Percentiles rank a stretch among this genome's conserved stretches.
Evolutionary conservation across 2,888 invertebrate species (phyloP).

Genomic region (Monopis laevigella): DNA sequence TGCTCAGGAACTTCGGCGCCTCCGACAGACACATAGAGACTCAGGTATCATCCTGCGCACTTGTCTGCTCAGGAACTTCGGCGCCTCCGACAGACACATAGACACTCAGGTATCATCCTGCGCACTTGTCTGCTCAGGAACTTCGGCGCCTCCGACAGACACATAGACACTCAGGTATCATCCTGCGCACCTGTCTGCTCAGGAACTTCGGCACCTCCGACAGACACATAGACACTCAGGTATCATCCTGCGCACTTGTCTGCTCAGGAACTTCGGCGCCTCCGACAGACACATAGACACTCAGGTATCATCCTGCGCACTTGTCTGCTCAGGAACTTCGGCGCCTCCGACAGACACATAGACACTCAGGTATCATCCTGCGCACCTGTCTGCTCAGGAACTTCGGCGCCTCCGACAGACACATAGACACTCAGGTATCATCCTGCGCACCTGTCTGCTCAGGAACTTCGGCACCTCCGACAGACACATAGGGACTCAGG

Average conservation of each 20-base stretch:
- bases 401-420: slow-evolving; percentile 89
- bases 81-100: slow-evolving; percentile 88
- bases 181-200: slow-evolving; percentile 90
- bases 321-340: slow-evolving; percentile 92
- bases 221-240: slow-evolving; percentile 86
- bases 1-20: slow-evolving; percentile 91
- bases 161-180: slow-evolving; percentile 86
- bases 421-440: slow-evolving; percentile 86
- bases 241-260: slow-evolving; percentile 88
- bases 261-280: slow-evolving; percentile 91
- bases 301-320: slow-evolving; percentile 87
- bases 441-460: slow-evolving; percentile 90
- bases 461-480: slow-evolving; percentile 93
- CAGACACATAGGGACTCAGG: slow-evolving; percentile 86
- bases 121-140: slow-evolving; percentile 92
- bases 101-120: slow-evolving; percentile 86
- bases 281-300: slow-evolving; percentile 89
- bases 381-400: slow-evolving; percentile 92
- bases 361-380: slow-evolving; percentile 86
- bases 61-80: slow-evolving; percentile 92
- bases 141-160: slow-evolving; percentile 89
- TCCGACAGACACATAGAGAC: slow-evolving; percentile 89
- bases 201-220: slow-evolving; percentile 93
- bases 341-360: slow-evolving; percentile 88
- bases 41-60: slow-evolving; percentile 87